Base-by-base conservation (phyloP, 2,113 vertebrate species). In the Orthonyx spaldingii region DNA sequence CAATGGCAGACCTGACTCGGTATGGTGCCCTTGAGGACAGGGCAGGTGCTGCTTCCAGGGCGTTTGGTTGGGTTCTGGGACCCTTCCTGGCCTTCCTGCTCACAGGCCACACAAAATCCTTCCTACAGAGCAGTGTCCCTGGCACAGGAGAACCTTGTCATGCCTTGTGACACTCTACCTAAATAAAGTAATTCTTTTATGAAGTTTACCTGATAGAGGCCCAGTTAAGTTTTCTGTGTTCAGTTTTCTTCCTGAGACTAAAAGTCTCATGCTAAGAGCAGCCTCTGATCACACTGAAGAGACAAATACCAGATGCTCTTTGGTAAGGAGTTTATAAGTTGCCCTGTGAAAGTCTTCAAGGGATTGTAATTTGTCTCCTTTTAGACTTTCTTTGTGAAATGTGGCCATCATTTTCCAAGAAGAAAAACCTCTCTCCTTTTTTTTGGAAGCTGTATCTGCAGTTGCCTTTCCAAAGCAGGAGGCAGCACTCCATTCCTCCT, bases 1-100 rank as follows among this genome's bases (percentile, higher is more conserved):
- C 47, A 98, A 98, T 81, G 99, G 99, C 75, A 98, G 99, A 27
- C 98, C 98, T n/a, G 99, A 99, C 93, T 98, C 97, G 98, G 99
- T 99, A 98, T 5, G 37, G 35, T 84, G 11, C 28, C 63, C 41
- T 46, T 42, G 20, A 65, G 69, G 7, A 7, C 13, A 28, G 71
- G 76, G 15, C 61, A 35, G 6, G 22, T 47, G 11, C 13, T 76
- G 37, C 59, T 85, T 87, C 32, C 9, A 72, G 65, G 27, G 26
- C 16, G 9, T 39, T n/a, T 49, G 23, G 4, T 7, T 71, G 46
- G 37, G 8, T 33, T 92, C 74, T 80, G 27, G 53, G 37, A 33
- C 8, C 4, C 20, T 65, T 57, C n/a, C 21, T 56, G 74, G 3
- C 87, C 41, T 86, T 88, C 32, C 26, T 55, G 14, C 37, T 69